Evolutionary conservation across 1,140 invertebrate species (phyloP).

Genomic region (Drosophila ananassae): DNA sequence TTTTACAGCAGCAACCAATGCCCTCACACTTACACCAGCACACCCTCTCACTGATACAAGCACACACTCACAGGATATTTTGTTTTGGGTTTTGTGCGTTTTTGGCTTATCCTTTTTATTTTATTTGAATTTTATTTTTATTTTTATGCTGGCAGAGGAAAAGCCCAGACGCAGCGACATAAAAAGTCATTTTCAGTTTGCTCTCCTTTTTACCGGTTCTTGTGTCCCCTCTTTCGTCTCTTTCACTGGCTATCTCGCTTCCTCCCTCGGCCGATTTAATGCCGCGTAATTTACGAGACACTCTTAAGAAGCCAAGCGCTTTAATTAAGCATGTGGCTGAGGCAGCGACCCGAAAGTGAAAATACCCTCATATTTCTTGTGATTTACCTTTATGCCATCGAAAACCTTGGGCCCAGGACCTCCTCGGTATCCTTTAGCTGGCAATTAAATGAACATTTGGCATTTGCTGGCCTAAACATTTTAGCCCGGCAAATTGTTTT

Average conservation of each 20-base stretch:
- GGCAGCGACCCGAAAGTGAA: conserved; percentile 80
- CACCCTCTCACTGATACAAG: conserved; percentile 3
- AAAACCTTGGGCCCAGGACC: conserved; percentile 18
- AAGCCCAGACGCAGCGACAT: conserved; percentile 62
- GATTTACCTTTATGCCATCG: conserved; percentile 77
- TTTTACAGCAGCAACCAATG: conserved; percentile 47
- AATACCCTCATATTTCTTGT: conserved; percentile 81
- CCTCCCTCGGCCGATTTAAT: conserved; percentile 63
- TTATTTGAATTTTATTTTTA: conserved; percentile 82
- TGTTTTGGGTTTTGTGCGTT: conserved; percentile 70
- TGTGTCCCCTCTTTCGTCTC: background rate
- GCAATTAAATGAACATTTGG: conserved; percentile 74
- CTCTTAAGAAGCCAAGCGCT: conserved; percentile 80
- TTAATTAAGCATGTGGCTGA: conserved; percentile 81
- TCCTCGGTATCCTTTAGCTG: conserved; percentile 1
- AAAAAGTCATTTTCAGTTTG: conserved; percentile 80
- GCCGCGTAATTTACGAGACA: conserved; percentile 79
- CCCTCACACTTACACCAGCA: conserved; percentile 5
- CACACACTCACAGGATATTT: conserved; percentile 38
- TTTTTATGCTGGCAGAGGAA: conserved; percentile 74
- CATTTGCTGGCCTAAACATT: conserved; percentile 69
- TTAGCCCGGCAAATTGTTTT: conserved; percentile 64
- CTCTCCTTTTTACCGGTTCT: conserved; percentile 24
- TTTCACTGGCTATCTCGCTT: conserved; percentile 17
- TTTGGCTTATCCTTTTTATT: conserved; percentile 81